These are phyloP conservation scores for Cotesia typhae DNA, from an alignment of 1,140 invertebrate species.

Conservation along the genomic window DNA sequence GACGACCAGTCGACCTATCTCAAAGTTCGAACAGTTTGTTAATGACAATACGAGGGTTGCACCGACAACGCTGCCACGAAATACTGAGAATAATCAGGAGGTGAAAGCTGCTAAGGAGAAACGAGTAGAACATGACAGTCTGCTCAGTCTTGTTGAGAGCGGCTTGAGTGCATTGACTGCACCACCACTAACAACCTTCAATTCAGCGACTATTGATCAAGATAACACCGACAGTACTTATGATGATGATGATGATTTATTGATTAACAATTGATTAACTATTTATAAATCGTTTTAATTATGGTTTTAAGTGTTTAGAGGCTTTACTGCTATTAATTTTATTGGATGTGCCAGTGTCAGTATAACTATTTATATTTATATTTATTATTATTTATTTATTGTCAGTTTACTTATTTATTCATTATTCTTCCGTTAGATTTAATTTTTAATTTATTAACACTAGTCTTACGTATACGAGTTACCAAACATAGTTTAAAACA, in stretches of 20 bases:
- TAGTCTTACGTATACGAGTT: constrained; percentile 20
- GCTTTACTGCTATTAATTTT: constrained; percentile 12
- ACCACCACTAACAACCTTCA: constrained; percentile 1
- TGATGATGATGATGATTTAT: not conserved
- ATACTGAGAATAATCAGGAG: constrained; percentile 41
- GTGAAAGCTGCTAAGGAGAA: constrained; percentile 36
- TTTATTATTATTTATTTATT: constrained; percentile 8
- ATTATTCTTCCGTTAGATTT: not conserved
- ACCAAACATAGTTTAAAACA: constrained; percentile 14
- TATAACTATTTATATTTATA: constrained; percentile 14
- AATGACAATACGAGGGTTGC: constrained; percentile 47
- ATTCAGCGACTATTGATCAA: not conserved
- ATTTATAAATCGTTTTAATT: too few relatives aligned
- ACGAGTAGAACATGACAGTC: constrained; percentile 36
- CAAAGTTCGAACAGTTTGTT: constrained; percentile 52
- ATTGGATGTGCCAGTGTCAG: constrained; percentile 29
- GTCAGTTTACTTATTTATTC: not conserved
- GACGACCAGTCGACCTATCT: constrained; percentile 43
- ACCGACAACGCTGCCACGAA: constrained; percentile 9
- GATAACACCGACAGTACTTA: not conserved
- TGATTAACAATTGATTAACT: too few relatives aligned
- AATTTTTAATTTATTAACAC: constrained; percentile 18
- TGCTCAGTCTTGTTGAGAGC: constrained; percentile 51
- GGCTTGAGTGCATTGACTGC: constrained; percentile 48
- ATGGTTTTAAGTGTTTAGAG: too few relatives aligned